Evolutionary conservation across 2,797 vertebrate species (phyloP).

Genomic region (Myripristis jacobus): DNA sequence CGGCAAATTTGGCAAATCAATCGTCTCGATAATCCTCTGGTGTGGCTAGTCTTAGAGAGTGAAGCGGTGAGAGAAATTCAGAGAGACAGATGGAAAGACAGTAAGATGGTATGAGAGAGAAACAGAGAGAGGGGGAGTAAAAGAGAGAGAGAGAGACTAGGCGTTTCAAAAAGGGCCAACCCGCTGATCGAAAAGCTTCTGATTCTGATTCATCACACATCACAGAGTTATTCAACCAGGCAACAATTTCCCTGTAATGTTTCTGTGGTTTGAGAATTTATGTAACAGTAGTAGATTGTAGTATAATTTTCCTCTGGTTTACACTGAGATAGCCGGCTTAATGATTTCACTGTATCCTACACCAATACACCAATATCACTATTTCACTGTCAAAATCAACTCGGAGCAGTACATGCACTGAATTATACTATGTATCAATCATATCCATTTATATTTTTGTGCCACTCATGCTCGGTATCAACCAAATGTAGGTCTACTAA

Average conservation of each 20-base stretch:
- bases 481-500: no score
- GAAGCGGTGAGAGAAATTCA: no score
- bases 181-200: not conserved
- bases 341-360: conserved; percentile 10
- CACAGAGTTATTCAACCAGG: conserved; percentile 1
- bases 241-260: conserved; percentile 19
- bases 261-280: conserved; percentile 40
- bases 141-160: conserved; percentile 2
- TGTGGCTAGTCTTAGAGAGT: no score
- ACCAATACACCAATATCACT: conserved; percentile 8
- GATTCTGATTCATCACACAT: conserved; percentile 17
- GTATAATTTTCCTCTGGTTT: conserved; percentile 16
- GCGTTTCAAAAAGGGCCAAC: conserved; percentile 40
- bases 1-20: no score
- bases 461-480: no score
- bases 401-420: not conserved
- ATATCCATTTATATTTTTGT: no score
- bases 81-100: no score
- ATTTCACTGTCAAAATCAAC: not conserved
- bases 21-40: no score
- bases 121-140: not conserved
- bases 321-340: conserved; percentile 13
- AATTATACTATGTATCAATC: no score
- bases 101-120: no score
- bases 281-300: not conserved